Conservation (phyloP, 1,140 invertebrate genomes). For the Hyposmocoma kahamanoa region DNA sequence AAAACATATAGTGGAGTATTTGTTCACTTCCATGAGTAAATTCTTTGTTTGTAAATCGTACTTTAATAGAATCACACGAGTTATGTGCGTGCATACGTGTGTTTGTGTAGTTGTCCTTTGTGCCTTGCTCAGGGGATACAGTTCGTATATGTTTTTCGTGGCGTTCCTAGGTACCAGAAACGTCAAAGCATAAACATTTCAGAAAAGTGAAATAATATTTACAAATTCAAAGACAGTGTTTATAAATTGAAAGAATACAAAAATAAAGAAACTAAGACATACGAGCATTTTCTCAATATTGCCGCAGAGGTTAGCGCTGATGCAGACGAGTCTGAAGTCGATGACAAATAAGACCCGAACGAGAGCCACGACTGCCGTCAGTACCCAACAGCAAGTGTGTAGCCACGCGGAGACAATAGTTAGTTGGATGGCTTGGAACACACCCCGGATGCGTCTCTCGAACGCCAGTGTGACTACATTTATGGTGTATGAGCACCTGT, state of each 20-base stretch:
- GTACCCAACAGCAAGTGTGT: conserved; percentile 58
- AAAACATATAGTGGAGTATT: too few species aligned
- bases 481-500: conserved; percentile 50
- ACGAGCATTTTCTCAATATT: conserved; percentile 54
- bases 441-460: conserved; percentile 52
- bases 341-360: conserved; percentile 44
- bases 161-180: not conserved
- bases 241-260: not conserved
- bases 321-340: conserved; percentile 59
- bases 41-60: not conserved
- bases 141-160: not conserved
- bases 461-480: conserved; percentile 51
- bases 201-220: too few species aligned
- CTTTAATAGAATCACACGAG: not conserved
- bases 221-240: too few species aligned
- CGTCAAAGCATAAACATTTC: too few species aligned
- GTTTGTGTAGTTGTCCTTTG: not conserved
- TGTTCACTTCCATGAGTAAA: too few species aligned
- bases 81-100: not conserved
- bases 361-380: conserved; percentile 41
- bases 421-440: conserved; percentile 49
- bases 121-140: not conserved
- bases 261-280: too few species aligned
- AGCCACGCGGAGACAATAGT: conserved; percentile 59
- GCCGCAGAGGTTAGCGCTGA: conserved; percentile 42